These are phyloP conservation scores for Zoanthus gigantus DNA, from an alignment of 92 coral and sea anemone species.

Conservation along the genomic window DNA sequence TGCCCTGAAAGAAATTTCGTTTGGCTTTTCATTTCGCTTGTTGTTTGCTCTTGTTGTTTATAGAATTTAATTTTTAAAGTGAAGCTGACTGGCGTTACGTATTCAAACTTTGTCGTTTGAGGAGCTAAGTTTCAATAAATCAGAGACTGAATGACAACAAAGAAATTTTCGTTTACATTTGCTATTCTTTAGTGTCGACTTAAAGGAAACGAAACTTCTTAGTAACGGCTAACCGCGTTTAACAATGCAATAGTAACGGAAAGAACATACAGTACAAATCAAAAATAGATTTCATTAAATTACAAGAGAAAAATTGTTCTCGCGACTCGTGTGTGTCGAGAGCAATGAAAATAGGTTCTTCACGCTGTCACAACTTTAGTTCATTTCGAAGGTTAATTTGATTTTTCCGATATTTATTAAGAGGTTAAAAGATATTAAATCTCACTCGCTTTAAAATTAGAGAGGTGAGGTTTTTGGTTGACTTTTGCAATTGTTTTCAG, in stretches of 20 bases:
- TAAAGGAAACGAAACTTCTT: slow-evolving; percentile 45
- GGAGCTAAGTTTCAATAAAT: slow-evolving; percentile 61
- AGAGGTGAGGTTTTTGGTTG: slow-evolving; percentile 24
- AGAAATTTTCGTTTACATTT: slow-evolving; percentile 45
- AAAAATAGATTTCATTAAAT: slow-evolving; percentile 77
- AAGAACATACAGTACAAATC: slow-evolving; percentile 49
- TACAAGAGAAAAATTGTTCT: slow-evolving; percentile 66
- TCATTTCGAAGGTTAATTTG: slow-evolving; percentile 73
- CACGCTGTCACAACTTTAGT: slow-evolving; percentile 42
- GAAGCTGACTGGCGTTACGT: slow-evolving; percentile 73
- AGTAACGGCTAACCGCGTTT: slow-evolving; percentile 87
- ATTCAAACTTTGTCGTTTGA: slow-evolving; percentile 71
- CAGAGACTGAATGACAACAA: slow-evolving; percentile 51
- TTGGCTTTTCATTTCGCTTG: slow-evolving; percentile 60
- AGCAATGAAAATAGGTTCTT: slow-evolving; percentile 32
- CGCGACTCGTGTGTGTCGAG: slow-evolving; percentile 14
- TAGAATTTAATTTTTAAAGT: slow-evolving; percentile 90
- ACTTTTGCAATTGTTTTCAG: slow-evolving; percentile 45
- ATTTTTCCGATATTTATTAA: slow-evolving; percentile 73
- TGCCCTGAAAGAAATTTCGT: slow-evolving; percentile 49
- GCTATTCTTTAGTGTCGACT: slow-evolving; percentile 48
- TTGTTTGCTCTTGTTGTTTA: slow-evolving; percentile 84
- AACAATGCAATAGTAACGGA: slow-evolving; percentile 95
- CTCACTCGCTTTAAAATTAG: slow-evolving; percentile 49
- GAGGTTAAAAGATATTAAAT: slow-evolving; percentile 68